Evolutionary conservation across 2,797 vertebrate species (phyloP), one percentile per base, ranked within the genome.

Genomic region (Amblyopsis hoosieri): DNA sequence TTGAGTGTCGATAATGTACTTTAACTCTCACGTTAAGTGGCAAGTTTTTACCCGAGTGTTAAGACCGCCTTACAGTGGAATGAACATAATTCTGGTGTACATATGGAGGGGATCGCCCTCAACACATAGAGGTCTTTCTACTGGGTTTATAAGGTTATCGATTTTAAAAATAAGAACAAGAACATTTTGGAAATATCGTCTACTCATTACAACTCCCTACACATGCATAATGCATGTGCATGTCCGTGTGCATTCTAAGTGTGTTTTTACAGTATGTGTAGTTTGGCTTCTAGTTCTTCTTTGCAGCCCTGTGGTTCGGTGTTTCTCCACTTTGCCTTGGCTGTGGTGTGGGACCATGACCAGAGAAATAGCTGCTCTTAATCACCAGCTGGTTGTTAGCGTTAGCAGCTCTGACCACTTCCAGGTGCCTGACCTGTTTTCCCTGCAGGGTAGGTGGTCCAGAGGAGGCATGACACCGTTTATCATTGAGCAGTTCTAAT

Each of bases 401-500:
- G 82, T 90, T 88, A 87, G 84, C 81, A 70, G 71, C 81, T 78
- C 69, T 75, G 89, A 92, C 80, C 82, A 76, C 82, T 90, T 92
- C 82, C 91, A 90, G 89, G 87, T 85, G 79, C 71, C 54, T 83
- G 83, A 89, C 87, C 85, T 81, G 82, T 69, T 86, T 89, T 88
- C 85, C 80, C 76, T 76, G 76, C 90, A 56, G 54, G 75, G 81
- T 91, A 78, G 88, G 93, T 88, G 89, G 94, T 93, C 93, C 79
- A 62, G 79, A 69, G 75, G 74, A 87, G 84, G 90, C 88, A 89
- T 68, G 54, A 78, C 81, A 86, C 90, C 85, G 86, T 94, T 94
- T 93, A 91, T 93, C 92, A 92, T 74, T 83, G 82, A 89, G 89
- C 91, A 86, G 78, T 85, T 92, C 91, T 88, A 88, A 94, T 93